phyloP scores from a whole-genome alignment of 2,113 vertebrate species.

The Urocolius indicus region DNA sequence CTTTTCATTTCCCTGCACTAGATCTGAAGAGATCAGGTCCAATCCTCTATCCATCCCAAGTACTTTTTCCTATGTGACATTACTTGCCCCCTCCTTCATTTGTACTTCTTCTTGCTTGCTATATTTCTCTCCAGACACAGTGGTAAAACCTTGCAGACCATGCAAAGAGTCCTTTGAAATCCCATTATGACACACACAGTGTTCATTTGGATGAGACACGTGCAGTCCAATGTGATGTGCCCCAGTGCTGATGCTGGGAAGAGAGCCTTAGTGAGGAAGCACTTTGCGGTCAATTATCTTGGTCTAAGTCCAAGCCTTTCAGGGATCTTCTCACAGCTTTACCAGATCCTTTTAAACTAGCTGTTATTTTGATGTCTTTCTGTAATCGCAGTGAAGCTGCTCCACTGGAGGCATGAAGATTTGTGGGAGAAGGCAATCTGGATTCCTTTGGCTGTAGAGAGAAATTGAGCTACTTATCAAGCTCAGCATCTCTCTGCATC shows the following conservation, averaged over 20 bases:
- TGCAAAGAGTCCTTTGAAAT: not conserved
- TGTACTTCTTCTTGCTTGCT: not conserved
- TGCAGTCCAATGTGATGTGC: fast-evolving
- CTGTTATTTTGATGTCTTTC: not conserved
- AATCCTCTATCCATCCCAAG: not conserved
- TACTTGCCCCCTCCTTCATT: not conserved
- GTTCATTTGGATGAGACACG: not conserved
- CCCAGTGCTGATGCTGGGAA: not conserved
- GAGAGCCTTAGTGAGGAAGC: not conserved
- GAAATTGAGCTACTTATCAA: fast-evolving
- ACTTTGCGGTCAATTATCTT: not conserved
- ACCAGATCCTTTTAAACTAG: not conserved
- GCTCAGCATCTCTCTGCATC: not conserved
- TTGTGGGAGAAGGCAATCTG: not conserved
- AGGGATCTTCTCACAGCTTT: not conserved
- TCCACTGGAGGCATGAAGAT: not conserved
- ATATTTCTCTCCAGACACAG: not conserved
- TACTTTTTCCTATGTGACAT: not conserved
- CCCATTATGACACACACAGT: fast-evolving
- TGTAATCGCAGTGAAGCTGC: not conserved
- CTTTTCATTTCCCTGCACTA: not conserved
- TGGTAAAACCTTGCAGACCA: not conserved
- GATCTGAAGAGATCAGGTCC: not conserved
- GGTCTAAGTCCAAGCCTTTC: not conserved
- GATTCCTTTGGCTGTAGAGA: not conserved